Base-by-base conservation (phyloP, 2,888 invertebrate species). In the Melangyna quadrimaculata region DNA sequence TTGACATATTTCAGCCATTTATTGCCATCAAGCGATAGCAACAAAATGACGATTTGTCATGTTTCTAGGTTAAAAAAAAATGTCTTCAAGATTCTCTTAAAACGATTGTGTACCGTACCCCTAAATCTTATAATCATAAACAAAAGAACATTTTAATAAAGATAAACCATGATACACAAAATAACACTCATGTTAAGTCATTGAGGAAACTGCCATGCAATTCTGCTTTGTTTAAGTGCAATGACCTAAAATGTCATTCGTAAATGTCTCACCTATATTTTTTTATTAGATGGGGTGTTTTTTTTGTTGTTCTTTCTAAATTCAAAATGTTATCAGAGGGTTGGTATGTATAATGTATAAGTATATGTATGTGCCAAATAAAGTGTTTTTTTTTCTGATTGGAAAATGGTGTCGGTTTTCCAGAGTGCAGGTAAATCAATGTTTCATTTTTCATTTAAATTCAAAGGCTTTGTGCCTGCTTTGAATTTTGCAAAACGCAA, bases 251-350 rank as follows among this genome's bases (percentile, higher is more conserved):
- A 65, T 45, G 65, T 45, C 45, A 45, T 19, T 65, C 45, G 65
- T 32, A 45, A 65, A 29, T 43, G 65, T 65, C 45, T 65, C 65
- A 65, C 65, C 65, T 65, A 65, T 65, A 65, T 65, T 43, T 32
- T 45, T 27, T 45, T 57, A n/a, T 24, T n/a, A 43, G 12, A 71
- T 55, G 43, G 67, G 57, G 43, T 69, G 24, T 45, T 29, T 65
- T 65, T 63, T 40, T 35, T 57, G 3, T 59, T 32, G 29, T 19
- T 65, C 40, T 17, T 35, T 43, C 8, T 17, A 32, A 65, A 45
- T 29, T 45, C 14, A 29, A 65, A 65, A 45, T 45, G 19, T 19
- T 7, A 19, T 12, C 29, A 65, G 12, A 19, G 65, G 45, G 65
- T 45, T 5, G 45, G 27, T 45, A 45, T 43, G 27, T 63, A n/a